Conservation (phyloP, 1,140 invertebrate species). For the Contarinia nasturtii region DNA sequence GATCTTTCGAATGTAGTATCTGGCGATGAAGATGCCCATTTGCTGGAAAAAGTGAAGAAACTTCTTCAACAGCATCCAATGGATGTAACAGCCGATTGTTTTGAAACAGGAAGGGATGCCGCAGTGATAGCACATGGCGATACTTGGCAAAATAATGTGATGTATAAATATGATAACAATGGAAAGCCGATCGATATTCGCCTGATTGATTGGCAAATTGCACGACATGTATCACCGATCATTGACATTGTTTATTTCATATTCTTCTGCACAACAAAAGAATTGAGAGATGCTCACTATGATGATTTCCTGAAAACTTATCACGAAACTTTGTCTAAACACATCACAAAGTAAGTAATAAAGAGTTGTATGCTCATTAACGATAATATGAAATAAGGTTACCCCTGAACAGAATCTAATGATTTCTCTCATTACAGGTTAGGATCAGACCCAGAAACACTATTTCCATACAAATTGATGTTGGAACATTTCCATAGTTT, state of each 20-base stretch:
- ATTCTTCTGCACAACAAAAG: slow-evolving; percentile 26
- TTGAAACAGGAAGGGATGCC: neutral
- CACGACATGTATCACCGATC: slow-evolving; percentile 25
- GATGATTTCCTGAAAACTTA: slow-evolving; percentile 26
- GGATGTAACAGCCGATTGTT: neutral
- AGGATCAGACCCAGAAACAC: neutral
- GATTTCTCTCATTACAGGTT: neutral
- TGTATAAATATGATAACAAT: slow-evolving; percentile 11
- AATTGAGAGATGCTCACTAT: slow-evolving; percentile 23
- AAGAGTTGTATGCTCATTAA: too few species aligned
- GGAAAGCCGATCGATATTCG: slow-evolving; percentile 10
- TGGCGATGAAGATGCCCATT: neutral
- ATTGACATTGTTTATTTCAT: slow-evolving; percentile 32
- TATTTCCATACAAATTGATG: neutral
- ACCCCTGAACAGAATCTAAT: too few species aligned
- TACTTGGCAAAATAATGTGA: slow-evolving; percentile 18
- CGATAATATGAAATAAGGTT: too few species aligned
- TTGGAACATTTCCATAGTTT: neutral
- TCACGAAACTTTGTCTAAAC: slow-evolving; percentile 18
- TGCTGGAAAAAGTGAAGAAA: neutral
- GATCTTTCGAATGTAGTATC: neutral
- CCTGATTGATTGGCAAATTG: slow-evolving; percentile 31
- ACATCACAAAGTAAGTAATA: slow-evolving; percentile 2
- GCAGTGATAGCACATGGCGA: neutral
- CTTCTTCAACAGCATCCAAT: neutral